Base-by-base conservation (phyloP, 2,888 invertebrate genomes). In the Chrysina gloriosa region DNA sequence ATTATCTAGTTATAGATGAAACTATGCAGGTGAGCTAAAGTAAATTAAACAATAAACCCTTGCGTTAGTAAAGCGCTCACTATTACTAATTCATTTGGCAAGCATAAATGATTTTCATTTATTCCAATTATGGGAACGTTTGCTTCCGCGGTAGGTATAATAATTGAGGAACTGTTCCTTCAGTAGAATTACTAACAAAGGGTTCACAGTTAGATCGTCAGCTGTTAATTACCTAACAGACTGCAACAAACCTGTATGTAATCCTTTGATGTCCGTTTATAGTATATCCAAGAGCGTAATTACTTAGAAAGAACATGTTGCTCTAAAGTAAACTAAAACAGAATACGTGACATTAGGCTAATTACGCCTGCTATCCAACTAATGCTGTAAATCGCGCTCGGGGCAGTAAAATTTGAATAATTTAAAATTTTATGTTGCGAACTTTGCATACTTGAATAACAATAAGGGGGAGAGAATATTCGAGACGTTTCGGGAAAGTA, bases 401-500 rank as follows among this genome's bases (percentile, higher is more conserved):
- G 16, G 14, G 16, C 29, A n/a, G 50, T 42, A 36, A 58, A 39
- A 42, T 58, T 36, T 58, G 58, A 58, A 58, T 58, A 58, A 39
- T 58, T 58, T 25, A 48, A 64, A 48, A 64, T 50, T 64, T 54
- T 39, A 42, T 65, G 52, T 14, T 65, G 34, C 45, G 54, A 48
- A 52, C 52, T 65, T 25, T 52, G 63, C 50, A 64, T 36, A 50
- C 63, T 64, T 50, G 63, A 64, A 64, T 64, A 64, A 31, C 48
- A 64, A 64, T 47, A 50, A 50, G 56, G 67, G 68, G 67, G 63
- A 39, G 69, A 65, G 69, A 39, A 52, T 63, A 69, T 67, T 64
- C 63, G 47, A 27, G 25, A 34, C 68, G 48, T 66, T 66, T 56
- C 50, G 67, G 25, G 69, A 67, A 54, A 58, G 68, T 63, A 69